Conservation (phyloP, 2,113 vertebrate genomes). For the Irena cyanogastra region DNA sequence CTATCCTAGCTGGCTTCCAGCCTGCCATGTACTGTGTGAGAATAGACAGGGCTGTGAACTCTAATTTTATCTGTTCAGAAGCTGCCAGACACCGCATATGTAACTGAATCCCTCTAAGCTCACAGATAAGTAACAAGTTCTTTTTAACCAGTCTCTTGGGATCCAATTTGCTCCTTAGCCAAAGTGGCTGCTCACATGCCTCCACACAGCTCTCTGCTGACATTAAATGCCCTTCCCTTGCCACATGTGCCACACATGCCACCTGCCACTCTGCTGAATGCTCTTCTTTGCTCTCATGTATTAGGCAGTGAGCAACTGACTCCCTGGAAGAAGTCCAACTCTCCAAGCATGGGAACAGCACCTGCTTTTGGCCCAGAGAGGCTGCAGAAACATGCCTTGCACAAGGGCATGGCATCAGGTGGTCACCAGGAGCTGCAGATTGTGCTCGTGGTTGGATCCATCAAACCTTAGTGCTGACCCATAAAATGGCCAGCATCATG, state of each 20-base stretch:
- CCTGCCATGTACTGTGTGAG: not conserved
- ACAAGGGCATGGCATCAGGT: not conserved
- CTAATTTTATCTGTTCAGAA: conserved; percentile 23
- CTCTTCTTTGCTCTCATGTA: not conserved
- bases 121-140: not conserved
- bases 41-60: not conserved
- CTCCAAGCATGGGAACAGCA: not conserved
- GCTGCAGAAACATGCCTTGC: not conserved
- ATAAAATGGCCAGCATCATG: not conserved
- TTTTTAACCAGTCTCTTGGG: not conserved
- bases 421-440: not conserved
- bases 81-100: not conserved
- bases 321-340: conserved; percentile 17
- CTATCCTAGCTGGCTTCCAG: not conserved
- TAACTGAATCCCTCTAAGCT: not conserved
- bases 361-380: not conserved
- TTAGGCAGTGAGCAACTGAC: conserved; percentile 13
- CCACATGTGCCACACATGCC: not conserved
- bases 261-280: not conserved
- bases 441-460: not conserved
- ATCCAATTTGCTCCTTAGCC: not conserved
- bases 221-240: not conserved
- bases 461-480: not conserved
- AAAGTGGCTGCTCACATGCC: not conserved
- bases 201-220: not conserved